Evolutionary conservation across 2,797 vertebrate genomes (phyloP), one percentile per base, ranked within the genome.

Genomic region (Myripristis murdjan): DNA sequence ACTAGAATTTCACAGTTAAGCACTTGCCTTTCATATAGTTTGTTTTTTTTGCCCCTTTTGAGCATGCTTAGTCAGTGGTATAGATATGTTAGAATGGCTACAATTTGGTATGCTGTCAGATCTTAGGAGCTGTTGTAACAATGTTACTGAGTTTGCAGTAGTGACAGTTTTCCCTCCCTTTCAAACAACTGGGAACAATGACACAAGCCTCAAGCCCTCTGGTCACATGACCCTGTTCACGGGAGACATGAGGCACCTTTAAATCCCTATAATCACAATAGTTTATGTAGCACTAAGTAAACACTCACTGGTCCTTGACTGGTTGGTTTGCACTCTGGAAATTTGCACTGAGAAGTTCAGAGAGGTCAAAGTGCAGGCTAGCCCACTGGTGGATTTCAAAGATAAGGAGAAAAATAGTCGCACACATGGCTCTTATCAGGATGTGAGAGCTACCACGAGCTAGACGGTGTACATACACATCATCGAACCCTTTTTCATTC

Each of bases 401-500:
- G 86, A 90, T 90, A 81, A 90, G 73, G 56, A 63, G 33, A 20
- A 75, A 49, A 24, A n/a, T 37, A 76, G 68, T 70, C 49, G 60
- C 48, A 14, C 61, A 54, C 71, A 18, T 57, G 31, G 18, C 28
- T 70, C 43, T 89, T 90, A 87, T 88, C 73, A 44, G 56, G 20
- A 51, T 41, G 22, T 83, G 28, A 80, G 78, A 61, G 70, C 51
- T 23, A 14, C 35, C 14, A 1, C 1, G 6, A 35, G 20, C 66
- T 60, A 56, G n/a, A 68, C 37, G 5, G 3, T 2, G 10, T 65
- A 24, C 14, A 22, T 37, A 41, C 49, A 12, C 61, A 46, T 22
- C 44, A 49, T 39, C 9, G 43, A 23, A 41, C 41, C 11, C 7
- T 23, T 47, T 46, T 5, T 14, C 35, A 26, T 16, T 22, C 20